Percentiles rank a stretch among this genome's conserved stretches.
These are phyloP conservation scores for Felis chaus DNA, from an alignment of 2,113 vertebrate species.

Conservation along the genomic window DNA sequence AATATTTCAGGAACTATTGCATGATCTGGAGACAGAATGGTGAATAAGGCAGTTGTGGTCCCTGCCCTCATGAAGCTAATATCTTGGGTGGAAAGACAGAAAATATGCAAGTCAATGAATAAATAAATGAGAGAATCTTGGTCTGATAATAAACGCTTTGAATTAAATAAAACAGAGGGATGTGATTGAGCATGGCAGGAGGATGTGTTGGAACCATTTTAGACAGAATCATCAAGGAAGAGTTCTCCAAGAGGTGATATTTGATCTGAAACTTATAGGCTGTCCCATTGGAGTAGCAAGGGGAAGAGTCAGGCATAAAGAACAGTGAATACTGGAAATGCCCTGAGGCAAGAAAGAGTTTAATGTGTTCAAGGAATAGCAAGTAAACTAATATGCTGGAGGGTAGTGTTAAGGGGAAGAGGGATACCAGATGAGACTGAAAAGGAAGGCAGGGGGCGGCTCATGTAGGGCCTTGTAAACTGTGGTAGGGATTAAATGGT, in stretches of 20 bases:
- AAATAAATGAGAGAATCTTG: conserved; percentile 33
- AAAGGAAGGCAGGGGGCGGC: neutral
- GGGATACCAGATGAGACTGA: neutral
- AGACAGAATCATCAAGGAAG: neutral
- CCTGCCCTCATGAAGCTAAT: neutral
- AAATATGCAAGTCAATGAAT: conserved; percentile 33
- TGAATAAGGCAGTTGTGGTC: neutral
- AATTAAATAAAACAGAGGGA: neutral
- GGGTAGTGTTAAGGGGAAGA: neutral
- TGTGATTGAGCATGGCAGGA: neutral
- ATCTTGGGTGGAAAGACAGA: neutral
- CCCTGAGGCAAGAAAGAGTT: neutral
- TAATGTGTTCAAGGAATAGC: neutral
- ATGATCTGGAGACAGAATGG: neutral
- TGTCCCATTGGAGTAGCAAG: neutral
- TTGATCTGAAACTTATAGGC: neutral
- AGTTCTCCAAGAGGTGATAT: neutral
- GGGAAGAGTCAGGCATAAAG: neutral
- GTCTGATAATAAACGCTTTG: neutral
- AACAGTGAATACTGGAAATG: neutral
- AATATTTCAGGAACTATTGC: neutral
- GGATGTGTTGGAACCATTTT: neutral
- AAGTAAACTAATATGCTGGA: neutral
- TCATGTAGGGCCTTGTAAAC: neutral
- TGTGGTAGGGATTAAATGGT: neutral